Conservation (phyloP, 2,888 invertebrate species). For the Troilus luridus region DNA sequence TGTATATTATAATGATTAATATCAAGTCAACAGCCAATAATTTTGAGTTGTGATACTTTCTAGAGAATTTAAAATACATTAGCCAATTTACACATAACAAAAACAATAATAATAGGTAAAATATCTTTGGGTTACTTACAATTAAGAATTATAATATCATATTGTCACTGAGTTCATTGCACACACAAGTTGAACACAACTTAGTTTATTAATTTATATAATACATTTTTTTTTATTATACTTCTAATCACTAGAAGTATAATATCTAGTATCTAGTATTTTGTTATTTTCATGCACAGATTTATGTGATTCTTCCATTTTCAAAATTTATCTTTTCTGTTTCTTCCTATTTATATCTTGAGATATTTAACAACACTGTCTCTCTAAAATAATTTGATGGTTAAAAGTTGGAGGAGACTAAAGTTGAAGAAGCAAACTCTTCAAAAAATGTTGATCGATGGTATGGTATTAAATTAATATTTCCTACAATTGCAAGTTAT, state of each 20-base stretch:
- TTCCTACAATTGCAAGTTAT: background rate
- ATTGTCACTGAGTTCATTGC: slow-evolving; percentile 25
- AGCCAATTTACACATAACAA: background rate
- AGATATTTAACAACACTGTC: background rate
- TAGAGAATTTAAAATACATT: background rate
- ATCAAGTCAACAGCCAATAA: background rate
- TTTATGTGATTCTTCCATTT: background rate
- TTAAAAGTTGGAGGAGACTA: no score
- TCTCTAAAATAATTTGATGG: background rate
- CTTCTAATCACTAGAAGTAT: background rate
- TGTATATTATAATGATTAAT: slow-evolving; percentile 43
- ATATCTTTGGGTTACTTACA: background rate
- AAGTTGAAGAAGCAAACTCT: no score
- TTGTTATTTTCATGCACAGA: background rate
- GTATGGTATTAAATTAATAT: background rate
- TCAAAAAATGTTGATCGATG: no score
- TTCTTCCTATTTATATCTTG: background rate
- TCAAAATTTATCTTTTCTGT: background rate
- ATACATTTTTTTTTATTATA: background rate
- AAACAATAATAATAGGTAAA: background rate
- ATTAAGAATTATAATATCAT: slow-evolving; percentile 45
- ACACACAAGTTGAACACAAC: slow-evolving; percentile 5
- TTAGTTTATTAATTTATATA: background rate
- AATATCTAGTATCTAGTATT: no score
- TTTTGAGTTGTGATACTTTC: slow-evolving; percentile 49